Evolutionary conservation across 2,888 invertebrate genomes (phyloP).

Genomic region (Watsonalla binaria): DNA sequence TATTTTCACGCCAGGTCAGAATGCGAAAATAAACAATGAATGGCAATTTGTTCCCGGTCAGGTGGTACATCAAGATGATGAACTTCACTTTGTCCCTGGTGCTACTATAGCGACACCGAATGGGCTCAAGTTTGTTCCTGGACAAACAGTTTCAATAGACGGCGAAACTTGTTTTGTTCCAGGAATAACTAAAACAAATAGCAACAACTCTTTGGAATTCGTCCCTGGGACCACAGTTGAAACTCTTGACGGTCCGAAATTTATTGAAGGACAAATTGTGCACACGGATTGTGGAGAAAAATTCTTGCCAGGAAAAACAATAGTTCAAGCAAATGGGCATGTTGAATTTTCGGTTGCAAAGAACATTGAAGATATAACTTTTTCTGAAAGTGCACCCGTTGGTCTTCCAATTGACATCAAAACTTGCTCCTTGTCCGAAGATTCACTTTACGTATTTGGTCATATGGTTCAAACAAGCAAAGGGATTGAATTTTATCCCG

Average conservation of each 20-base stretch:
- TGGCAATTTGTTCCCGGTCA: conserved; percentile 84
- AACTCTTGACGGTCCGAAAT: conserved; percentile 81
- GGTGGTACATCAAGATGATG: conserved; percentile 75
- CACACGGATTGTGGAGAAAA: conserved; percentile 78
- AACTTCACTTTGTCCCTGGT: conserved; percentile 80
- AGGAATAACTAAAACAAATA: conserved; percentile 72
- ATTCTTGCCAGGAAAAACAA: conserved; percentile 81
- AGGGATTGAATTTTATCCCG: conserved; percentile 83
- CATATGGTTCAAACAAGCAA: conserved; percentile 82
- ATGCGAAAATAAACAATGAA: conserved; percentile 69
- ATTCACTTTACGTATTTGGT: conserved; percentile 79
- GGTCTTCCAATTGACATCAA: conserved; percentile 80
- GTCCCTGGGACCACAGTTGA: conserved; percentile 81
- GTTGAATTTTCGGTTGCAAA: conserved; percentile 79
- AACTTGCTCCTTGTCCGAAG: conserved; percentile 71
- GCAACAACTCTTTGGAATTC: conserved; percentile 67
- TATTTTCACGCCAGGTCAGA: conserved; percentile 82
- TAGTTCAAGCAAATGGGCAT: conserved; percentile 67
- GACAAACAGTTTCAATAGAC: conserved; percentile 75
- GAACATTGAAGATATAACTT: conserved; percentile 76
- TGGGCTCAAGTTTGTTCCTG: conserved; percentile 82
- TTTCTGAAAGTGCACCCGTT: conserved; percentile 72
- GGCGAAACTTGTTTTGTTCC: conserved; percentile 80
- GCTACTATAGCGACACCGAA: conserved; percentile 81
- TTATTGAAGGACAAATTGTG: conserved; percentile 82